Percentiles rank a stretch among this genome's conserved stretches.
Evolutionary conservation across 2,797 vertebrate genomes (phyloP).

Genomic region (Semotilus atromaculatus): DNA sequence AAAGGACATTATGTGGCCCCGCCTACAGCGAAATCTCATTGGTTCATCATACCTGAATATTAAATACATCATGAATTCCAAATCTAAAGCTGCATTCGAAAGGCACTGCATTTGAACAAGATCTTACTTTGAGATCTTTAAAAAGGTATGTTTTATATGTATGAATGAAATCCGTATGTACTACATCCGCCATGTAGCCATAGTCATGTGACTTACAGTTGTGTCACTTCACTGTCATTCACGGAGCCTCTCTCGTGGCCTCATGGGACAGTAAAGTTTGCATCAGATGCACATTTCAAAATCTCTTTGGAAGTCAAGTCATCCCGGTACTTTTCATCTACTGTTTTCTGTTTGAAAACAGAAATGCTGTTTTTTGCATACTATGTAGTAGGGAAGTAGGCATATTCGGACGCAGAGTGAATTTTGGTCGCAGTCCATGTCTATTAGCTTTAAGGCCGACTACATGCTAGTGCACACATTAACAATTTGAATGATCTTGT

Average conservation of each 20-base stretch:
- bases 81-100: neutral
- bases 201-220: neutral
- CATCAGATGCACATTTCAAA: too few species aligned
- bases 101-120: neutral
- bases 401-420: neutral
- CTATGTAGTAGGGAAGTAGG: neutral
- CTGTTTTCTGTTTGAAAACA: too few species aligned
- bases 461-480: neutral
- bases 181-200: neutral
- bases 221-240: neutral
- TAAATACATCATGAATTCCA: neutral
- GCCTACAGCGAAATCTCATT: neutral
- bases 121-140: neutral
- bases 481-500: neutral
- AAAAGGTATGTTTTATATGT: neutral
- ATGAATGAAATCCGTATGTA: neutral
- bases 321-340: too few species aligned
- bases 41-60: neutral
- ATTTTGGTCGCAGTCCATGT: neutral
- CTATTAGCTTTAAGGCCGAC: neutral
- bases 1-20: neutral
- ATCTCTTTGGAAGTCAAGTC: too few species aligned
- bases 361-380: neutral
- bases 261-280: neutral
- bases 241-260: neutral